Evolutionary conservation across 2,888 invertebrate genomes (phyloP).

Genomic region (Megastigmus dorsalis): DNA sequence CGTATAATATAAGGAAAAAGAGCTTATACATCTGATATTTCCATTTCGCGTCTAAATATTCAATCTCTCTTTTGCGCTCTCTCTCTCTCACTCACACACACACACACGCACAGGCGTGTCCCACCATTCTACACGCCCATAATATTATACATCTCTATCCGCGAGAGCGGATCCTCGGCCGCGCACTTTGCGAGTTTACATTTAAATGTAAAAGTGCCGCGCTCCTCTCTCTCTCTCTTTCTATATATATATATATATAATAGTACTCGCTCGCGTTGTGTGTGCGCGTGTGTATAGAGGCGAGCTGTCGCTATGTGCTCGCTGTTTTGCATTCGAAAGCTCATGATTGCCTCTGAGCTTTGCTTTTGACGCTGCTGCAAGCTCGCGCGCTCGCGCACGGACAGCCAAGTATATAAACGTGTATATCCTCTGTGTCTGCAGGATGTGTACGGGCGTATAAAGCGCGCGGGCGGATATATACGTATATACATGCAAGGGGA

Average conservation of each 20-base stretch:
- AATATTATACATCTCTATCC: constrained; percentile 54
- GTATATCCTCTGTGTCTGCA: neutral
- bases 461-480: neutral
- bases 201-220: constrained; percentile 74
- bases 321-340: constrained; percentile 75
- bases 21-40: constrained; percentile 49
- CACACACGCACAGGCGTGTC: constrained; percentile 36
- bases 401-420: neutral
- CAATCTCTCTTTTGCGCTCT: constrained; percentile 42
- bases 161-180: constrained; percentile 51
- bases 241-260: too few relatives aligned
- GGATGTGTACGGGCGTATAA: neutral
- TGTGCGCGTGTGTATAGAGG: constrained; percentile 9
- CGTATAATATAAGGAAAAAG: constrained; percentile 51
- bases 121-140: constrained; percentile 45
- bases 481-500: neutral
- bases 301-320: constrained; percentile 58
- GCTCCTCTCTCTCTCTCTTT: neutral
- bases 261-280: neutral
- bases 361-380: constrained; percentile 73
- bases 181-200: constrained; percentile 74
- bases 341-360: constrained; percentile 75
- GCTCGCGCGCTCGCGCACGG: neutral
- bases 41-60: constrained; percentile 53
- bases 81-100: neutral